Conservation (phyloP, 2,113 vertebrate genomes). For the Poicephalus gulielmi region DNA sequence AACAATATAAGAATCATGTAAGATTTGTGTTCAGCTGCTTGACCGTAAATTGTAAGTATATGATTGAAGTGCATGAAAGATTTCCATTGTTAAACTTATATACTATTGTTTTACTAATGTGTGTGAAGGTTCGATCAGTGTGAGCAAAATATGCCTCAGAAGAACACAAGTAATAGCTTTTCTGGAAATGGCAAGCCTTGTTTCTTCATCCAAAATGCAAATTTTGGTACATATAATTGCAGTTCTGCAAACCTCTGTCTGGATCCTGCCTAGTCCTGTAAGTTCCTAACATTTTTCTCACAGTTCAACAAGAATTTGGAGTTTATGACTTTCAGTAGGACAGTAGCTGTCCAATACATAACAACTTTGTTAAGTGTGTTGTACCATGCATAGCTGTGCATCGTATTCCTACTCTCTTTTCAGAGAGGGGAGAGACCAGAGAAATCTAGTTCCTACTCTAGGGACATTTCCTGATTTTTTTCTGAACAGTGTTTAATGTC, state of each 20-base stretch:
- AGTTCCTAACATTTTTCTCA: neutral
- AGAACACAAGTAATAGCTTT: neutral
- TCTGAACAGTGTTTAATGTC: neutral
- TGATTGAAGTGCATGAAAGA: slow-evolving; percentile 3
- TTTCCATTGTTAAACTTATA: slow-evolving; percentile 1
- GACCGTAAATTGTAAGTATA: neutral
- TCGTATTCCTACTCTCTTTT: neutral
- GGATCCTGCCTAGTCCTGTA: neutral
- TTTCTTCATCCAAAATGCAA: neutral
- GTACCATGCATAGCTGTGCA: neutral
- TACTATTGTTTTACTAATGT: neutral
- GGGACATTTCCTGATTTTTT: neutral
- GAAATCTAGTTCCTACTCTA: neutral
- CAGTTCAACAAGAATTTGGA: neutral
- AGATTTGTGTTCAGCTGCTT: neutral
- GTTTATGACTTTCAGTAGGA: neutral
- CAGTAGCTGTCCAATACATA: neutral
- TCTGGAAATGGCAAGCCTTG: neutral
- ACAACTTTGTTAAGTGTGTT: neutral
- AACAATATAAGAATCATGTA: slow-evolving; percentile 25
- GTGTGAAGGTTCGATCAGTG: neutral
- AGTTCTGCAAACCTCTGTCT: neutral
- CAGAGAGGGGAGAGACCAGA: neutral
- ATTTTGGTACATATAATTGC: accelerated
- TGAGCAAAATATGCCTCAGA: neutral